Evolutionary conservation across 2,797 vertebrate species (phyloP).

Genomic region (Leptodactylus fallax): DNA sequence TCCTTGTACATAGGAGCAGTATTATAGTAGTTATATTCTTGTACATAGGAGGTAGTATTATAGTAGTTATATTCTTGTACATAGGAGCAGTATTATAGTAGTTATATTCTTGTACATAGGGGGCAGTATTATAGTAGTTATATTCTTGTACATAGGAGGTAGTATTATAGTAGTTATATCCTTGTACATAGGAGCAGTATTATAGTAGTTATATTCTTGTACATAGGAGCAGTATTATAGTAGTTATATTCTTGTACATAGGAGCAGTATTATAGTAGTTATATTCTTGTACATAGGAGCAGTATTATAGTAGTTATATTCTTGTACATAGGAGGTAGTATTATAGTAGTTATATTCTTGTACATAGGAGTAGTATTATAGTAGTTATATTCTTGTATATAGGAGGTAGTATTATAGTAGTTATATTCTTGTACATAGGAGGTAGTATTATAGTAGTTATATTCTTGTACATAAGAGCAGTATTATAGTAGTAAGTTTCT

Average conservation of each 20-base stretch:
- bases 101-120: too few species aligned
- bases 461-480: background rate
- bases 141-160: too few species aligned
- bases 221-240: conserved; percentile 2
- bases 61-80: background rate
- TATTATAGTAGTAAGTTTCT: background rate
- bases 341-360: background rate
- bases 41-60: too few species aligned
- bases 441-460: background rate
- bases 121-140: too few species aligned
- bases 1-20: background rate
- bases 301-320: conserved; percentile 3
- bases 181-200: background rate
- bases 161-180: conserved; percentile 4
- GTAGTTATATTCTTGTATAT: too few species aligned
- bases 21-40: background rate
- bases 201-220: conserved; percentile 11
- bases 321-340: background rate
- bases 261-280: background rate
- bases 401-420: too few species aligned
- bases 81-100: background rate
- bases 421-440: too few species aligned
- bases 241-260: background rate
- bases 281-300: background rate
- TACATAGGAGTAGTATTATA: background rate